phyloP scores from a whole-genome alignment of 1,140 invertebrate genomes.

The Hylaeus volcanicus region DNA sequence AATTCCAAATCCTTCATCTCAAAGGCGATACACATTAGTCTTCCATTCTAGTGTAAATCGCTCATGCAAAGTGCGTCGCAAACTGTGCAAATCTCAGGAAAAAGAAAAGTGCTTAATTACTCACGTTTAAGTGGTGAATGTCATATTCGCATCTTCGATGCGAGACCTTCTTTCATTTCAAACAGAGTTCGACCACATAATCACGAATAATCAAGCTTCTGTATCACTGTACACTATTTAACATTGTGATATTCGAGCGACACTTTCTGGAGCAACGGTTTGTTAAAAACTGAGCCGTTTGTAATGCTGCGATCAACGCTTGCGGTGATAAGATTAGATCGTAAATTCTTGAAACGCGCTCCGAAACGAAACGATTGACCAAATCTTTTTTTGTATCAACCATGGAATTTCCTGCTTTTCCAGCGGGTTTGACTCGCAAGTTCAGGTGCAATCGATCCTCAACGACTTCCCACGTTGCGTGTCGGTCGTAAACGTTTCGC shows the following conservation, averaged over 20 bases:
- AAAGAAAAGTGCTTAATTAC: neutral
- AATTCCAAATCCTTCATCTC: no score
- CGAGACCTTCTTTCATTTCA: no score
- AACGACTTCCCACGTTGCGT: neutral
- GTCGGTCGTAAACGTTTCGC: slow-evolving; percentile 7
- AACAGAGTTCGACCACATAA: neutral
- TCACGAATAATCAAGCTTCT: neutral
- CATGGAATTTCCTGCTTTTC: neutral
- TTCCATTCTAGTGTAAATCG: neutral
- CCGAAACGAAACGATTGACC: neutral
- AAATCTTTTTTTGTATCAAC: neutral
- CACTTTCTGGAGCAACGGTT: neutral
- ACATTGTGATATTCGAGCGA: neutral
- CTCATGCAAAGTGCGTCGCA: neutral
- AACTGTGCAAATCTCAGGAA: neutral
- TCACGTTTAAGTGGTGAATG: neutral
- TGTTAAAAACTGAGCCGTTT: neutral
- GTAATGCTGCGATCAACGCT: no score
- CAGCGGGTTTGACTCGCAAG: neutral
- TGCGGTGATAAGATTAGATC: slow-evolving; percentile 26
- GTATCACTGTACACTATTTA: neutral
- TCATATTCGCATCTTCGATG: neutral
- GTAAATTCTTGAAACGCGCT: neutral
- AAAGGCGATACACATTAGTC: neutral
- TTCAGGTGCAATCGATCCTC: neutral